Base-by-base conservation (phyloP, 92 coral and sea anemone genomes). In the Muricea muricata region DNA sequence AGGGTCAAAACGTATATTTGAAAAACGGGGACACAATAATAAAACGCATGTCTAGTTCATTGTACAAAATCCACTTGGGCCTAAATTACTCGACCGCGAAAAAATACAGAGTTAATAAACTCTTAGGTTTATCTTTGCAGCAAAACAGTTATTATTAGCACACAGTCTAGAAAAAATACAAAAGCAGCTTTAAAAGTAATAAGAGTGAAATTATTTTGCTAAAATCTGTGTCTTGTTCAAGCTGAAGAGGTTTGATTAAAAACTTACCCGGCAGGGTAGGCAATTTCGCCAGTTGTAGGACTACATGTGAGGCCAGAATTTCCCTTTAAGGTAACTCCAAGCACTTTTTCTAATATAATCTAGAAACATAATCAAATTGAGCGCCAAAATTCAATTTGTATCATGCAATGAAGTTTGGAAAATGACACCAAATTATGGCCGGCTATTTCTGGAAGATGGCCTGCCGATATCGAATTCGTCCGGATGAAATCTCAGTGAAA, bases 251-350 rank as follows among this genome's bases (percentile, higher is more conserved):
- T 23, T 37, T 23, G 10, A 24, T 8, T 33, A 0, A 39, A 4
- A 34, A 66, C 98, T 89, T 88, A 97, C 99, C 99, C 99, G 15
- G 99, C 99, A 13, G 99, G 95, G 57, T 90, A 97, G 0, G 99
- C 99, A 23, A 94, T 80, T 24, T 94, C 60, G 29, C 99, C 99
- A 39, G 80, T 85, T 57, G 84, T 88, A 0, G 99, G 97, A 50
- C 92, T 91, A 56, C 99, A 97, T 0, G 99, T 93, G 20, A 97
- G 78, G 23, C 92, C 92, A 0, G 98, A 92, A 77, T 90, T 97
- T 72, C 93, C 90, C 24, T 93, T 86, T 2, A 92, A 88, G 2
- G 98, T 93, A 60, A 97, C 48, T 6, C 99, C 99, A 40, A 97
- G 87, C 57, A 97, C 99, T 78, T 94, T 97, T 68, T 92, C 98